phyloP scores from a whole-genome alignment of 2,797 vertebrate species.

The Sebastes flavidus region DNA sequence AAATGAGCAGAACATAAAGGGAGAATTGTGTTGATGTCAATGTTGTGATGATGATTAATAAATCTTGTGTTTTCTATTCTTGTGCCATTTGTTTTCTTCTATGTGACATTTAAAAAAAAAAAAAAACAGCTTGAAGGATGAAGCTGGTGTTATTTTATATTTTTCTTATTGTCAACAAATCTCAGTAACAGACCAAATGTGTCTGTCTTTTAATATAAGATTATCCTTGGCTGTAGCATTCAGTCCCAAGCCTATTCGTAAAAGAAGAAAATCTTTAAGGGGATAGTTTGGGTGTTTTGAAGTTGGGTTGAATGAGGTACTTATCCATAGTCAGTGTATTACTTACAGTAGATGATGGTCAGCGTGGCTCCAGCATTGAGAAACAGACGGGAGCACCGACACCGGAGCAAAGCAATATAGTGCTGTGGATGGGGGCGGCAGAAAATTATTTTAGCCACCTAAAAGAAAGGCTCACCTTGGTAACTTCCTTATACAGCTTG shows the following conservation, averaged over 20 bases:
- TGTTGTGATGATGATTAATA: slow-evolving; percentile 82
- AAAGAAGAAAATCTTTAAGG: not conserved
- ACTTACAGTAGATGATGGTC: no score
- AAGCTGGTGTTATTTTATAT: not conserved
- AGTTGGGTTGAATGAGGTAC: no score
- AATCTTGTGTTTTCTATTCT: slow-evolving; percentile 79
- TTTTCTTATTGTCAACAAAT: not conserved
- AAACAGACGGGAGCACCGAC: no score
- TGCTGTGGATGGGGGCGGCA: no score
- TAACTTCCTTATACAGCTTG: no score
- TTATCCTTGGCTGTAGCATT: not conserved
- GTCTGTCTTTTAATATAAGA: no score
- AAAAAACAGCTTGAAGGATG: not conserved
- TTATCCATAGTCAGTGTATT: no score
- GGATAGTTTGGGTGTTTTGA: no score
- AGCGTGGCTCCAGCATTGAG: no score
- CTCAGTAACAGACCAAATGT: not conserved
- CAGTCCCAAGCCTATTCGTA: not conserved
- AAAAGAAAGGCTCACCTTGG: not conserved
- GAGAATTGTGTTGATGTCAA: slow-evolving; percentile 70
- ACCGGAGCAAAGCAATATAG: no score
- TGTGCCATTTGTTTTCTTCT: not conserved
- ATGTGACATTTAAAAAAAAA: not conserved
- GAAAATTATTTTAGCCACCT: not conserved
- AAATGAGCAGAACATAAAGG: slow-evolving; percentile 81